Evolutionary conservation across 2,113 vertebrate genomes (phyloP).

Genomic region (Rhynchomys soricoides): DNA sequence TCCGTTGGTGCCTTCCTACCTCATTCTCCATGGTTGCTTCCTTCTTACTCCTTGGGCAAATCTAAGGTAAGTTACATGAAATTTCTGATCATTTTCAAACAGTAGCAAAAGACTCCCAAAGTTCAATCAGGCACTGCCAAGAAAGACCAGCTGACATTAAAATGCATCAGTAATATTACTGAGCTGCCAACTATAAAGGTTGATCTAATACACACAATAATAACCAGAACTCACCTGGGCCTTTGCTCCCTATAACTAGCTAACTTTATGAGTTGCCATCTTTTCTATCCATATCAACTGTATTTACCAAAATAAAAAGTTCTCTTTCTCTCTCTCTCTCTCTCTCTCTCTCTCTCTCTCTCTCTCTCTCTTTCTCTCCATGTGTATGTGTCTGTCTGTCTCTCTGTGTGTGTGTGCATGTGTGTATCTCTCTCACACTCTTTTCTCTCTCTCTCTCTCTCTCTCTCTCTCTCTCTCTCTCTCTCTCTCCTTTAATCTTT

Average conservation of each 20-base stretch:
- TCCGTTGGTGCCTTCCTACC: neutral
- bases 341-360: neutral
- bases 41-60: neutral
- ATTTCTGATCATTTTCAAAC: neutral
- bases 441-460: neutral
- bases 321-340: neutral
- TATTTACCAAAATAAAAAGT: neutral
- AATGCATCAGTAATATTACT: neutral
- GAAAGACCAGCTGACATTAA: neutral
- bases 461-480: neutral
- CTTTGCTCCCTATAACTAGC: neutral
- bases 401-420: no score
- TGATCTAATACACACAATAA: neutral
- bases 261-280: neutral
- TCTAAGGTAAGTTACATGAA: neutral
- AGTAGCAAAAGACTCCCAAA: neutral
- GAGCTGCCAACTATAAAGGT: neutral
- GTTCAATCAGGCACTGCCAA: neutral
- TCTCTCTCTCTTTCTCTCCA: no score
- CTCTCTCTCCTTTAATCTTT: neutral
- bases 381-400: no score
- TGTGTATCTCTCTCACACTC: no score
- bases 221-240: neutral
- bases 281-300: neutral
- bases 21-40: neutral